These are phyloP conservation scores for Tenthredo livida DNA, from an alignment of 2,888 invertebrate species.

Conservation along the genomic window DNA sequence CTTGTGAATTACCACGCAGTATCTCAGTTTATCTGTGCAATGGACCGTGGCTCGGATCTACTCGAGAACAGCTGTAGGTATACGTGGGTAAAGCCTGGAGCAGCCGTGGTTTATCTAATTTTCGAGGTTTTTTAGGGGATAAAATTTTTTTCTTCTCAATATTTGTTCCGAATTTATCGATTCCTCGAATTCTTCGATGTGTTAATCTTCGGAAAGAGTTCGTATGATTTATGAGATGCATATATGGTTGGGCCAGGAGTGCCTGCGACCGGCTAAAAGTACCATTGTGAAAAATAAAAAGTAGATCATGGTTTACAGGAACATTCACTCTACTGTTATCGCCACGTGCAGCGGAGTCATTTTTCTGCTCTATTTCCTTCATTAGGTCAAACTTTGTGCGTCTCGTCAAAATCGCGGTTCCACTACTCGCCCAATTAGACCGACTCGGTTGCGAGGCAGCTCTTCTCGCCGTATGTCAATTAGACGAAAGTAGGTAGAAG, in stretches of 20 bases:
- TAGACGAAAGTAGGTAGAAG: constrained; percentile 9
- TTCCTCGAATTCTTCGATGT: too few relatives aligned
- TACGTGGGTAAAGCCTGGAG: neutral
- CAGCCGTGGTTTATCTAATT: neutral
- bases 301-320: neutral
- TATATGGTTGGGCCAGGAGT: neutral
- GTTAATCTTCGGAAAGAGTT: too few relatives aligned
- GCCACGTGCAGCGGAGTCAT: neutral
- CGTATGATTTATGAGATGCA: neutral
- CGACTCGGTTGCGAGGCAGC: neutral
- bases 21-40: constrained; percentile 24
- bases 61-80: neutral
- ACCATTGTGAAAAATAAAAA: neutral
- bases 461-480: neutral
- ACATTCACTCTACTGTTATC: neutral
- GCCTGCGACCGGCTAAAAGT: neutral
- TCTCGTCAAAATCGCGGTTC: constrained; percentile 6
- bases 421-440: constrained; percentile 6
- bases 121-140: neutral
- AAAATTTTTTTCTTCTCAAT: neutral
- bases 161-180: neutral
- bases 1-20: constrained; percentile 1
- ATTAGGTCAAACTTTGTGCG: neutral
- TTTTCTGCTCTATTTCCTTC: constrained; percentile 16
- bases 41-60: constrained; percentile 11